Evolutionary conservation across 1,140 invertebrate genomes (phyloP).

Genomic region (Sitobion miscanthi): DNA sequence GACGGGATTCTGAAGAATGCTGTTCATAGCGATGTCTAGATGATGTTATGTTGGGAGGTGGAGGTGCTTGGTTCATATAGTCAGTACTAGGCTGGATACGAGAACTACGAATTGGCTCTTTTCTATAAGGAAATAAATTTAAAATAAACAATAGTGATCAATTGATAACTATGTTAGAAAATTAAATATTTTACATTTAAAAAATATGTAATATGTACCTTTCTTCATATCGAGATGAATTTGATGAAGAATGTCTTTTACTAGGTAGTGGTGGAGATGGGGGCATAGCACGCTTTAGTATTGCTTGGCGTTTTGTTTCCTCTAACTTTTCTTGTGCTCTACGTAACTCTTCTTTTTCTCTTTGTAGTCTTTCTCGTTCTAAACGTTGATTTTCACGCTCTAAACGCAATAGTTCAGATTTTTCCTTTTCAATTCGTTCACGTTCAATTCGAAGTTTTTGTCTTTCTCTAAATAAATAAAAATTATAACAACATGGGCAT

Average conservation of each 20-base stretch:
- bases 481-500: constrained; percentile 51
- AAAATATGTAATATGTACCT: not conserved
- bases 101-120: constrained; percentile 48
- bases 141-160: not conserved
- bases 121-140: not conserved
- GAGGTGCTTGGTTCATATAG: constrained; percentile 43
- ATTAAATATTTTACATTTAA: not conserved
- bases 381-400: constrained; percentile 80
- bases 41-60: constrained; percentile 49
- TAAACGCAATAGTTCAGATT: constrained; percentile 78
- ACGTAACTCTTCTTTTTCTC: constrained; percentile 62
- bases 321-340: constrained; percentile 58
- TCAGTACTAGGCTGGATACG: constrained; percentile 25
- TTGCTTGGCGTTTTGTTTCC: constrained; percentile 54
- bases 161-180: not conserved
- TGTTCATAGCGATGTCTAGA: constrained; percentile 52
- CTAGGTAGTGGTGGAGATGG: constrained; percentile 60
- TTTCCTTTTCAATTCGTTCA: constrained; percentile 78
- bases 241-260: constrained; percentile 52
- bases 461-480: constrained; percentile 67
- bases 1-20: constrained; percentile 31
- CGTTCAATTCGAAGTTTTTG: constrained; percentile 79
- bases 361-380: constrained; percentile 74
- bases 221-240: constrained; percentile 50
- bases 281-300: constrained; percentile 34